A percentile compares a stretch with the other conserved stretches of the same genome.
Evolutionary conservation across 2,113 vertebrate species (phyloP).

Genomic region (Fukomys damarensis): DNA sequence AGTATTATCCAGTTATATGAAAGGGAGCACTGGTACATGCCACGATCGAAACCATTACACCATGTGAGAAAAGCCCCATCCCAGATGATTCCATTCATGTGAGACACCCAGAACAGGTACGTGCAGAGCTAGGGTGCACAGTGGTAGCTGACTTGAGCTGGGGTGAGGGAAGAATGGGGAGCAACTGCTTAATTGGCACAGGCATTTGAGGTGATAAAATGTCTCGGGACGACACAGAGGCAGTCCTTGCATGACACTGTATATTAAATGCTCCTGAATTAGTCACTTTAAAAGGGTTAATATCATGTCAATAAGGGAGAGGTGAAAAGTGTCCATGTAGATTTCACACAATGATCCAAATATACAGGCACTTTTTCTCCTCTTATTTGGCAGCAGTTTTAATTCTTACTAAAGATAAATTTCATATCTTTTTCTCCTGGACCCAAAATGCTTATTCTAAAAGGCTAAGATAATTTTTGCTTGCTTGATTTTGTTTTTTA

Average conservation of each 20-base stretch:
- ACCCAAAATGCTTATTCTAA: background rate
- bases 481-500: background rate
- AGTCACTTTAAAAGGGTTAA: background rate
- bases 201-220: background rate
- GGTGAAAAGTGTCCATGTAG: background rate
- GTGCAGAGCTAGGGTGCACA: background rate
- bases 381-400: background rate
- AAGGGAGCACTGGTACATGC: background rate
- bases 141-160: background rate
- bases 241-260: background rate
- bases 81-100: background rate
- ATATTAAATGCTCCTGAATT: background rate
- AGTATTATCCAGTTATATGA: background rate
- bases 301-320: background rate
- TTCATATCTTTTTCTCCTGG: background rate
- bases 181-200: accelerated
- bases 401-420: background rate
- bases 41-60: background rate
- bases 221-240: background rate
- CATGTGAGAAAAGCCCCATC: background rate
- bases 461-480: background rate
- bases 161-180: background rate
- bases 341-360: background rate
- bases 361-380: background rate
- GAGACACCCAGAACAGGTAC: background rate